Evolutionary conservation across 2,113 vertebrate species (phyloP).

Genomic region (Scartelaos histophorus): DNA sequence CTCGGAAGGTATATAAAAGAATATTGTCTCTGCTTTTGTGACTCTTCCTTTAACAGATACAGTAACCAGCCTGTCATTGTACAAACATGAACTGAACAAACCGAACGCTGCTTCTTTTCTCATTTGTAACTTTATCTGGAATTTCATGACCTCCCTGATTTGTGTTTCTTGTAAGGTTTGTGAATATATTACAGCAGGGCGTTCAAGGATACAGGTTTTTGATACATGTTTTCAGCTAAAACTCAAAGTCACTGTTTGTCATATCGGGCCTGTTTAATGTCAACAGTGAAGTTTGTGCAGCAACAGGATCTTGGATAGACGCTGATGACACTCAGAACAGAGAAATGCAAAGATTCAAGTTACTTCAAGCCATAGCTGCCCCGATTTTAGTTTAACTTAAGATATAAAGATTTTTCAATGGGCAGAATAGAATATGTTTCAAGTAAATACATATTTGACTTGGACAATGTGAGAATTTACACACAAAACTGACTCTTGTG

Average conservation of each 20-base stretch:
- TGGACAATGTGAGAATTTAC: no score
- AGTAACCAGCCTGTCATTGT: not conserved
- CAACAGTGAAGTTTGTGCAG: conserved; percentile 16
- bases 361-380: not conserved
- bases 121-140: not conserved
- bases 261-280: conserved; percentile 27
- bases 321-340: not conserved
- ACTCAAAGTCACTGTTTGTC: not conserved
- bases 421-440: no score
- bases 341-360: not conserved
- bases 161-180: not conserved
- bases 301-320: not conserved
- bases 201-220: not conserved
- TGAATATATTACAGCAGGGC: not conserved
- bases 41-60: not conserved
- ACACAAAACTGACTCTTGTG: no score
- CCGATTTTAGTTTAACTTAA: not conserved
- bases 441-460: no score
- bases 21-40: not conserved
- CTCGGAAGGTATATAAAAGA: no score
- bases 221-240: conserved; percentile 26
- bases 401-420: no score
- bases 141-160: not conserved
- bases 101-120: not conserved
- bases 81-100: not conserved